phyloP scores from a whole-genome alignment of 1,140 invertebrate genomes.

The Temnothorax curvispinosus region DNA sequence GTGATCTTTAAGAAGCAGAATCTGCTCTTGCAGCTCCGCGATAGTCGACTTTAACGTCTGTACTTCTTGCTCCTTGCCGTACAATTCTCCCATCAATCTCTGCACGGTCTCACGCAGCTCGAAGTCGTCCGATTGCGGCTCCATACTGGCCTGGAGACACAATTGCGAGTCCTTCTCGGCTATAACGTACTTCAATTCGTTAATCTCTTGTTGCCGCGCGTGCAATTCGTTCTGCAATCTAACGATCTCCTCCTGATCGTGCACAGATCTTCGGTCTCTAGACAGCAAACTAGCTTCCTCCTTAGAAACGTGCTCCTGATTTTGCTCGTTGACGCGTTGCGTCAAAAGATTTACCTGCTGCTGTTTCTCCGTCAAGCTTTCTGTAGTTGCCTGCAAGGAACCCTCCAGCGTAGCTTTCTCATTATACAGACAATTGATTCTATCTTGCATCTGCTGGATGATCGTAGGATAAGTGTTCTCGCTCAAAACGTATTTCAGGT shows the following conservation, averaged over 20 bases:
- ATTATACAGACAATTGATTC: conserved; percentile 81
- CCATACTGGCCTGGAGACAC: conserved; percentile 66
- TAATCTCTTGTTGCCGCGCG: conserved; percentile 77
- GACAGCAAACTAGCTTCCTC: conserved; percentile 22
- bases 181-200: conserved; percentile 76
- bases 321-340: conserved; percentile 51
- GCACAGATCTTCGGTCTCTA: conserved; percentile 47
- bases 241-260: conserved; percentile 76
- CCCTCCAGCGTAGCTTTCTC: conserved; percentile 79
- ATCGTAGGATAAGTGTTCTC: conserved; percentile 81
- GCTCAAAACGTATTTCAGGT: conserved; percentile 79
- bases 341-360: conserved; percentile 71
- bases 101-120: conserved; percentile 73
- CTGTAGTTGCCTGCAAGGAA: conserved; percentile 34
- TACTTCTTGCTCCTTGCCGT: conserved; percentile 75
- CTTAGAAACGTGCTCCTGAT: conserved; percentile 56
- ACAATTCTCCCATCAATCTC: conserved; percentile 73
- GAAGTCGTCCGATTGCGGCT: conserved; percentile 72
- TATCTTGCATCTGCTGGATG: conserved; percentile 82
- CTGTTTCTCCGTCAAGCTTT: conserved; percentile 55
- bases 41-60: conserved; percentile 70
- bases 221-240: conserved; percentile 74
- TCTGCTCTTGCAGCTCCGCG: conserved; percentile 66
- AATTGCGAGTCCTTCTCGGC: conserved; percentile 79
- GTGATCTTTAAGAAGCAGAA: conserved; percentile 57